phyloP scores from a whole-genome alignment of 1,140 invertebrate species.

The Drosophila chauvacae region DNA sequence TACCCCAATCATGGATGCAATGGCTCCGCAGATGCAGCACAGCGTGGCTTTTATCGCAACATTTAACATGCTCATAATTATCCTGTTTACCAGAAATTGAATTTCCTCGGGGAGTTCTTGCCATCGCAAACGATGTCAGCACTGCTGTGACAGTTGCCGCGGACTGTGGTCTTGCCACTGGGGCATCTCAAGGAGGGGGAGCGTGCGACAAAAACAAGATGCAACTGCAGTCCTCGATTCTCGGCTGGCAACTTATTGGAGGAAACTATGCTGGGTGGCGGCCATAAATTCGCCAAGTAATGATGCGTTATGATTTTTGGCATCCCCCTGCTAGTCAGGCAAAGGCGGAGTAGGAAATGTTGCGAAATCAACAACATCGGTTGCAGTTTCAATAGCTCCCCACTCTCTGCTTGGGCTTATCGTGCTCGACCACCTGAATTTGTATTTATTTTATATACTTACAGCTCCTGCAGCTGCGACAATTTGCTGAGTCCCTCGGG shows the following conservation, averaged over 20 bases:
- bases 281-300: conserved; percentile 80
- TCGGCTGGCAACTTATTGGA: conserved; percentile 12
- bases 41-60: conserved; percentile 83
- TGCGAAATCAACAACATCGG: conserved; percentile 50
- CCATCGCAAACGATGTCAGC: conserved; percentile 60
- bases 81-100: conserved; percentile 84
- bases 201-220: conserved; percentile 58
- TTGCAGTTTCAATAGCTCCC: conserved; percentile 16
- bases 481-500: conserved; percentile 88
- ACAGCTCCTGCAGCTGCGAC: conserved; percentile 89
- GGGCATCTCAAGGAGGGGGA: conserved; percentile 20
- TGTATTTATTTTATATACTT: conserved; percentile 83
- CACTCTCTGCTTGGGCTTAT: conserved; percentile 27
- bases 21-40: conserved; percentile 65
- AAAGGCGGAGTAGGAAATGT: conserved; percentile 56
- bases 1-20: conserved; percentile 76
- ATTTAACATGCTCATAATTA: conserved; percentile 84
- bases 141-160: conserved; percentile 54
- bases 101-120: conserved; percentile 72
- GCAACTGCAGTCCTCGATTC: conserved; percentile 43
- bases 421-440: conserved; percentile 54
- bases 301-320: conserved; percentile 83
- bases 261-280: conserved; percentile 28
- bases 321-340: conserved; percentile 73
- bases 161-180: conserved; percentile 16